These are phyloP conservation scores for Scophthalmus maximus DNA, from an alignment of 2,113 vertebrate genomes.

Conservation along the genomic window DNA sequence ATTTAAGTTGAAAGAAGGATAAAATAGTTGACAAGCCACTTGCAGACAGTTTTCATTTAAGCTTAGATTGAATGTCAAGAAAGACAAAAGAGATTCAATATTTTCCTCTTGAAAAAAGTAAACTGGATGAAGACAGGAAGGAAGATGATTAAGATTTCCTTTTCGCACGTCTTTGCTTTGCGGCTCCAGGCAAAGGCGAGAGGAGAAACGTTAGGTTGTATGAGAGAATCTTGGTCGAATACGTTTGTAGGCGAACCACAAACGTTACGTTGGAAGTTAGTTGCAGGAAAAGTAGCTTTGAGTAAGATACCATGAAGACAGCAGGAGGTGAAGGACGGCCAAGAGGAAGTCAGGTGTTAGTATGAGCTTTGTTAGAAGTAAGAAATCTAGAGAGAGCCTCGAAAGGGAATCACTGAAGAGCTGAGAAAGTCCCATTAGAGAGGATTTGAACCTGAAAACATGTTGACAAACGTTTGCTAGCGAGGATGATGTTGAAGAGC, in stretches of 20 bases:
- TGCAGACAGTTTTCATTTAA: constrained; percentile 11
- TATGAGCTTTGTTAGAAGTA: constrained; percentile 70
- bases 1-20: neutral
- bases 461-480: constrained; percentile 20
- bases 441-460: constrained; percentile 43
- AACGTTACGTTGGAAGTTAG: constrained; percentile 72
- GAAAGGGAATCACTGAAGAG: constrained; percentile 42
- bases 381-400: constrained; percentile 47
- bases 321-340: constrained; percentile 57
- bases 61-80: constrained; percentile 6
- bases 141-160: constrained; percentile 35
- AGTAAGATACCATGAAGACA: constrained; percentile 61
- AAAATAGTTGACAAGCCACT: neutral
- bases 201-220: constrained; percentile 44
- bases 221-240: constrained; percentile 45
- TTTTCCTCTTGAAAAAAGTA: constrained; percentile 21
- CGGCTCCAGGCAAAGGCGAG: constrained; percentile 49
- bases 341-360: constrained; percentile 72
- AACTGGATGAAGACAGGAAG: constrained; percentile 41
- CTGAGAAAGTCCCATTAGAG: constrained; percentile 37
- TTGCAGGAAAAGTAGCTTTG: constrained; percentile 49
- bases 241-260: constrained; percentile 61
- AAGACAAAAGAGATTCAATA: neutral
- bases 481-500: constrained; percentile 58
- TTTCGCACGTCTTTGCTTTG: constrained; percentile 46